Base-by-base conservation (phyloP, 1,140 invertebrate species). In the Drosophila tristis region DNA sequence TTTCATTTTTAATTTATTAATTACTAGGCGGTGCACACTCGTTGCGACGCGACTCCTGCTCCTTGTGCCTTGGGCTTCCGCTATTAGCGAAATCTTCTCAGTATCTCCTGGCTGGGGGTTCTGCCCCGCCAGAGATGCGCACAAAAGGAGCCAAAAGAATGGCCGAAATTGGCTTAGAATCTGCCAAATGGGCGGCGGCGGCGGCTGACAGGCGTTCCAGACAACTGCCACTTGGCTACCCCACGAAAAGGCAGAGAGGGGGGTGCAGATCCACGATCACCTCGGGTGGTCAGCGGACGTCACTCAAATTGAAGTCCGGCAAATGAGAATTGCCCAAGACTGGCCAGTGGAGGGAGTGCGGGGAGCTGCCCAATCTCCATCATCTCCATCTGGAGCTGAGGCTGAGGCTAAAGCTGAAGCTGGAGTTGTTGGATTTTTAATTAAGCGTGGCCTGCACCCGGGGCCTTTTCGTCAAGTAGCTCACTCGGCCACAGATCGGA, bases 1-100 rank as follows among this genome's bases (percentile, higher is more conserved):
- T 86, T 86, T 39, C 35, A 67, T 78, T 87, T 89, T 85, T 87
- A 87, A 87, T 87, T 87, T 87, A 89, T 87, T 87, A 87, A 87
- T 87, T 87, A 87, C 77, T 87, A 87, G 82, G 82, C 82, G 82
- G 82, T 81, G 63, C 61, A 31, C 55, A 20, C 45, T 55, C 39
- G 60, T 23, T 56, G 35, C 11, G 35, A 43, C 16, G 58, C 53
- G 48, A 54, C 44, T 53, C 25, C 51, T 23, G 44, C 50, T n/a
- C 25, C 1, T 20, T 45, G 67, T 58, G 59, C 13, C 58, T 61
- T 62, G 60, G 63, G 81, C 80, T 86, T 86, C 81, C 67, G 82
- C 78, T 87, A 87, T 87, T 87, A 87, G 84, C 78, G 72, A 78
- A 86, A 74, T 89, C 75, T 70, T 43, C 45, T 56, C 50, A 11